Percentiles rank a stretch among this genome's conserved stretches.
phyloP scores from a whole-genome alignment of 2,113 vertebrate species.

The Nicator chloris region DNA sequence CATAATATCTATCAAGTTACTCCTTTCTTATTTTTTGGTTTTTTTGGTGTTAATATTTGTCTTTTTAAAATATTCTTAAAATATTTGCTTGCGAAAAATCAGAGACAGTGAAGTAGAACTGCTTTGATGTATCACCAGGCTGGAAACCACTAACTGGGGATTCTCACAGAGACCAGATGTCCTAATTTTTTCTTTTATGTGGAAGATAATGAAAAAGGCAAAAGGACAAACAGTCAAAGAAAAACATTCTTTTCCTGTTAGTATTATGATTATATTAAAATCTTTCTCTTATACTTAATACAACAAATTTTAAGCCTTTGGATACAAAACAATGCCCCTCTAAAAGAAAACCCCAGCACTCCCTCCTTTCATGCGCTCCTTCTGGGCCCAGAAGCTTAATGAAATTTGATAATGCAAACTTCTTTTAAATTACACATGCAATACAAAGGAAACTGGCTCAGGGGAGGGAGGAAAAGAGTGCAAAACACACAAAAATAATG shows the following conservation, averaged over 20 bases:
- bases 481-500: not conserved
- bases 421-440: not conserved
- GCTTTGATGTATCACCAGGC: not conserved
- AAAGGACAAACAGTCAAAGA: not conserved
- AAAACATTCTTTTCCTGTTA: not conserved
- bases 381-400: not conserved
- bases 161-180: not conserved
- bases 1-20: not conserved
- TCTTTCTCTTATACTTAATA: not conserved
- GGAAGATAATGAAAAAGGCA: not conserved
- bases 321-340: not conserved
- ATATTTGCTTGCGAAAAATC: not conserved
- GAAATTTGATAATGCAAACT: not conserved
- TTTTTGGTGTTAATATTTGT: not conserved
- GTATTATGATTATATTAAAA: not conserved
- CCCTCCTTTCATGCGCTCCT: not conserved
- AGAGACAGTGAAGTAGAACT: not conserved
- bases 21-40: not conserved
- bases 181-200: not conserved
- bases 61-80: not conserved
- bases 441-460: not conserved
- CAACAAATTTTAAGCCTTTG: not conserved
- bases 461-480: not conserved
- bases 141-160: not conserved
- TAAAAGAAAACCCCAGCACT: not conserved